phyloP scores from a whole-genome alignment of 2,113 vertebrate genomes.

The Plestiodon gilberti region DNA sequence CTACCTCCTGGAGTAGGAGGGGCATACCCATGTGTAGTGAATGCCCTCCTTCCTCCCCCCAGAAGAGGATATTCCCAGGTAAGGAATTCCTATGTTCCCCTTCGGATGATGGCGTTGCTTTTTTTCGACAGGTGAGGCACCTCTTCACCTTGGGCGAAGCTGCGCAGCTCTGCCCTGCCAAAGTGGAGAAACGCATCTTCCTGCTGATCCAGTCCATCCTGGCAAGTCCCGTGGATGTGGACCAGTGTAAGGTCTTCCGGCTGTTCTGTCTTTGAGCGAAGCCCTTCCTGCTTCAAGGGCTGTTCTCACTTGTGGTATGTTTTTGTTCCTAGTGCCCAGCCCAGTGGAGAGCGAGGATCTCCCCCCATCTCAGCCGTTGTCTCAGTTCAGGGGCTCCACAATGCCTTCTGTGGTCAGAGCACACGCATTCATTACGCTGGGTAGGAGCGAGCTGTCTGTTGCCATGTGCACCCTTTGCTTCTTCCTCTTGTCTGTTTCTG shows the following conservation, averaged over 20 bases:
- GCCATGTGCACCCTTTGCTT: fast-evolving
- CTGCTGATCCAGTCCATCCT: slow-evolving; percentile 92
- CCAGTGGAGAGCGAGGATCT: slow-evolving; percentile 51
- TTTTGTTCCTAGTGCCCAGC: slow-evolving; percentile 37
- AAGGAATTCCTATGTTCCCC: too few species aligned
- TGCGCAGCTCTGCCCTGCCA: slow-evolving; percentile 87
- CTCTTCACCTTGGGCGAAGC: slow-evolving; percentile 90
- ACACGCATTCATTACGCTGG: slow-evolving; percentile 90
- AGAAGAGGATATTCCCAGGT: too few species aligned
- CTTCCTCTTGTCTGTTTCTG: background rate
- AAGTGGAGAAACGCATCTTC: slow-evolving; percentile 82
- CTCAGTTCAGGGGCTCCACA: slow-evolving; percentile 80
- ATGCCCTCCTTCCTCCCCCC: too few species aligned
- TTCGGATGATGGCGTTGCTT: slow-evolving; percentile 39
- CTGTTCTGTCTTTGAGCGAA: background rate
- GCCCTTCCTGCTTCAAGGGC: fast-evolving
- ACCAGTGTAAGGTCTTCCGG: slow-evolving; percentile 71
- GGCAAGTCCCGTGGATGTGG: slow-evolving; percentile 70
- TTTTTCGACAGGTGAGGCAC: slow-evolving; percentile 83
- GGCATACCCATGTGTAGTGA: too few species aligned
- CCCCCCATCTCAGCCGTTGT: slow-evolving; percentile 73
- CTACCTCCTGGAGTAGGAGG: too few species aligned
- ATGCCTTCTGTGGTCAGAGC: slow-evolving; percentile 86
- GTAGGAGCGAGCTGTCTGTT: slow-evolving; percentile 64
- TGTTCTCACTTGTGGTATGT: background rate